Conservation (phyloP, 2,888 invertebrate genomes). For the Endomychus coccineus region DNA sequence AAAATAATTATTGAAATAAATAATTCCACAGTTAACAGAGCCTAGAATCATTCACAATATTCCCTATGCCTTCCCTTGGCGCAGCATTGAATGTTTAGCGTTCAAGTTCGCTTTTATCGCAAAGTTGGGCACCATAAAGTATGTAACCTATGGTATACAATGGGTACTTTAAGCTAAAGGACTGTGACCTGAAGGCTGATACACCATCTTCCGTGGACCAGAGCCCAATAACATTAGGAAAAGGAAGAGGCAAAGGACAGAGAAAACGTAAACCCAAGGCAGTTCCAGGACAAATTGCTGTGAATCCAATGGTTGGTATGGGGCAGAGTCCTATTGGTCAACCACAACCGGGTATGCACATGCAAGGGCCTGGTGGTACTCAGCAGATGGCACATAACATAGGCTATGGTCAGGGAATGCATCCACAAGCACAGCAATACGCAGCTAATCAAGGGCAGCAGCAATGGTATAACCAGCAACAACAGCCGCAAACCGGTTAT, state of each 20-base stretch:
- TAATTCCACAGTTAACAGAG: too few species aligned
- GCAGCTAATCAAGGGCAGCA: conserved; percentile 45
- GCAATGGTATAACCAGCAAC: conserved; percentile 50
- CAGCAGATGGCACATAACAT: conserved; percentile 37
- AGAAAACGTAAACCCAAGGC: conserved; percentile 47
- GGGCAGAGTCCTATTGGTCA: conserved; percentile 20
- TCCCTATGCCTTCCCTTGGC: too few species aligned
- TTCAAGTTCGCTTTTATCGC: too few species aligned
- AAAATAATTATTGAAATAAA: too few species aligned
- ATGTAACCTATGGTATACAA: too few species aligned
- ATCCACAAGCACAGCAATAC: conserved; percentile 36
- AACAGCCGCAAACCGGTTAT: conserved; percentile 43
- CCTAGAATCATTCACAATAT: too few species aligned
- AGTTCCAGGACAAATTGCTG: conserved; percentile 36
- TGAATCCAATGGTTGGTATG: conserved; percentile 28
- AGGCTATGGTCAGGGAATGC: conserved; percentile 30
- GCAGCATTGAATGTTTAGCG: too few species aligned
- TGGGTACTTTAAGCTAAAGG: too few species aligned
- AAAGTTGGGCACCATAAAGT: too few species aligned
- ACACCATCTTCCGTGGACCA: conserved; percentile 63
- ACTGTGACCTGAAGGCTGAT: conserved; percentile 57
- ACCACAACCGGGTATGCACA: conserved; percentile 29
- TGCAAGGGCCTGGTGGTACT: conserved; percentile 34
- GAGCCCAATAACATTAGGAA: conserved; percentile 48
- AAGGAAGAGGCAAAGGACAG: conserved; percentile 48